Evolutionary conservation across 2,797 vertebrate species (phyloP).

Genomic region (Diplodus sargus): DNA sequence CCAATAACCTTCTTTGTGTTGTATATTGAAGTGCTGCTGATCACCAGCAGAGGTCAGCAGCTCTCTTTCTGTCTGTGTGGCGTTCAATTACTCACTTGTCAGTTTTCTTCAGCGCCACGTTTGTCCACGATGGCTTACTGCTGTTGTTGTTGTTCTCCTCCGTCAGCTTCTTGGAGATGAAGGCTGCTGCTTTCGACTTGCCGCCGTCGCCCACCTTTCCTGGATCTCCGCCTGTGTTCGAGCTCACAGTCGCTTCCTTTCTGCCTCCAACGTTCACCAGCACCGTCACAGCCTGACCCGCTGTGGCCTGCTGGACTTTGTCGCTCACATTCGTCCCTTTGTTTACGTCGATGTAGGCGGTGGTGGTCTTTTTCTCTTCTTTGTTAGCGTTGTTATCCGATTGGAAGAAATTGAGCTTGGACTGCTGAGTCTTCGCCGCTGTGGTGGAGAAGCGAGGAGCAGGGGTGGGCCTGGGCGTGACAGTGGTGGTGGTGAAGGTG

Average conservation of each 20-base stretch:
- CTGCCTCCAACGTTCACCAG: conserved; percentile 67
- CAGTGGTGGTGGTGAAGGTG: not conserved
- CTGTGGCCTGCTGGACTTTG: conserved; percentile 38
- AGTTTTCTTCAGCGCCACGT: conserved; percentile 51
- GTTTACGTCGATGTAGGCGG: conserved; percentile 20
- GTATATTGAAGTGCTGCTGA: not conserved
- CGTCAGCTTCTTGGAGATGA: conserved; percentile 82
- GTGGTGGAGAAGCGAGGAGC: conserved; percentile 60
- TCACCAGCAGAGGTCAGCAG: conserved; percentile 54
- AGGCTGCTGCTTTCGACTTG: conserved; percentile 62
- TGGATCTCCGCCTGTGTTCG: not conserved
- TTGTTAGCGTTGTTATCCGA: fast-evolving
- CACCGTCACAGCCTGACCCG: conserved; percentile 46
- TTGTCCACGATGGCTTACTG: conserved; percentile 51
- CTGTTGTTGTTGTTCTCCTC: conserved; percentile 77
- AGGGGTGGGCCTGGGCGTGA: conserved; percentile 32
- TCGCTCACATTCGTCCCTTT: conserved; percentile 22
- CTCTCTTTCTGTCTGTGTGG: not conserved
- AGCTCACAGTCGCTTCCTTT: conserved; percentile 32
- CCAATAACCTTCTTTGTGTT: too few relatives aligned
- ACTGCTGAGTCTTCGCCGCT: conserved; percentile 83
- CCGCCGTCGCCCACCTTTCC: conserved; percentile 7
- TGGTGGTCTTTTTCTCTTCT: conserved; percentile 38
- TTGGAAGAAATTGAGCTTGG: conserved; percentile 86
- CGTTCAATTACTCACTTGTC: conserved; percentile 59